A percentile compares a stretch with the other conserved stretches of the same genome.
These are phyloP conservation scores for Pachydiplax longipennis DNA, from an alignment of 2,888 invertebrate genomes.

Conservation along the genomic window DNA sequence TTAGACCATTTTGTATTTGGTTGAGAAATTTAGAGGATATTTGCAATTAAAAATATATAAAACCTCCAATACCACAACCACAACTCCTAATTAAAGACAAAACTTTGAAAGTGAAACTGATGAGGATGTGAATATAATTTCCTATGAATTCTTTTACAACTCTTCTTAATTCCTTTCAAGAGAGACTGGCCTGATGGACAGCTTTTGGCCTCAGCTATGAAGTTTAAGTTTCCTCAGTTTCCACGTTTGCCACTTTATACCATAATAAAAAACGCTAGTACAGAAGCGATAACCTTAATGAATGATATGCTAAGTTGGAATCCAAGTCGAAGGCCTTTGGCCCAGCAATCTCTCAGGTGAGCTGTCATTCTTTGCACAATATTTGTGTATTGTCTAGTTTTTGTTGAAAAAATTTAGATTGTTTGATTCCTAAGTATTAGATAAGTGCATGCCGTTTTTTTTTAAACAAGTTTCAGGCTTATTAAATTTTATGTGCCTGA, in stretches of 20 bases:
- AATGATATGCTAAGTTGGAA: constrained; percentile 90
- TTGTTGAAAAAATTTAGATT: not conserved
- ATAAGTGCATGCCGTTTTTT: not conserved
- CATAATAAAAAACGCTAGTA: constrained; percentile 82
- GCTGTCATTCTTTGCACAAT: not conserved
- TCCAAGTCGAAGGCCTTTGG: constrained; percentile 90
- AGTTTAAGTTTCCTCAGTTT: constrained; percentile 94
- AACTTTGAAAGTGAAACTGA: too few relatives aligned
- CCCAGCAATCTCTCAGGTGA: constrained; percentile 84
- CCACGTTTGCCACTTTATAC: constrained; percentile 80
- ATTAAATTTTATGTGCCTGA: too few relatives aligned
- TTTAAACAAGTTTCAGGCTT: not conserved
- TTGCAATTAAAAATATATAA: too few relatives aligned
- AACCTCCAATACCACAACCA: too few relatives aligned
- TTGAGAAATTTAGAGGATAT: too few relatives aligned
- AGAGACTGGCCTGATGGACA: constrained; percentile 96
- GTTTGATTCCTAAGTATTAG: not conserved
- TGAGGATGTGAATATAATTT: too few relatives aligned
- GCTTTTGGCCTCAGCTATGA: constrained; percentile 89
- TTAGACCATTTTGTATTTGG: too few relatives aligned
- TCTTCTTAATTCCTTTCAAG: constrained; percentile 59
- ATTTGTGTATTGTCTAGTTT: not conserved
- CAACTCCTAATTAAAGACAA: too few relatives aligned
- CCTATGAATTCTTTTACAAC: not conserved
- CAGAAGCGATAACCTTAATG: constrained; percentile 82